A percentile compares a stretch with the other conserved stretches of the same genome.
phyloP scores from a whole-genome alignment of 2,113 vertebrate genomes.

The Echinops telfairi region DNA sequence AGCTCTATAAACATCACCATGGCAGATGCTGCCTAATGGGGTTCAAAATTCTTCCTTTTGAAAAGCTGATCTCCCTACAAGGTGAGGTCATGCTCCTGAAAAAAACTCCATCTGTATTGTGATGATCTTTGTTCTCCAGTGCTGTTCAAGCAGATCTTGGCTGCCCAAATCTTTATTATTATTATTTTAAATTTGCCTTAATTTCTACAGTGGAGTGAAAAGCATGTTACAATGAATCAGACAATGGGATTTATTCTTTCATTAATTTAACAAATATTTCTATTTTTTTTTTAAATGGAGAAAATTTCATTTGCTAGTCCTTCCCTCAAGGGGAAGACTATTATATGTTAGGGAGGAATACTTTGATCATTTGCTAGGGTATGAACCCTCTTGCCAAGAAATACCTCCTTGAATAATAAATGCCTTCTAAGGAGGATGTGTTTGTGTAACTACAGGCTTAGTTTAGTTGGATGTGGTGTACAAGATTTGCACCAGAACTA shows the following conservation, averaged over 20 bases:
- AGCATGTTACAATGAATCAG: slow-evolving; percentile 21
- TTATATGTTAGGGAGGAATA: no score
- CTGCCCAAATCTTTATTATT: neutral
- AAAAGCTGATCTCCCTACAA: neutral
- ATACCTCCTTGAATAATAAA: no score
- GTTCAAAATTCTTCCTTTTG: neutral
- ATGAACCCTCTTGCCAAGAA: no score
- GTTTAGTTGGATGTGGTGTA: no score
- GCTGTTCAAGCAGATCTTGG: neutral
- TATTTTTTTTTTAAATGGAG: no score
- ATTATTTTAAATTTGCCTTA: neutral
- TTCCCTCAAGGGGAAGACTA: no score
- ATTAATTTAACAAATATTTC: slow-evolving; percentile 12
- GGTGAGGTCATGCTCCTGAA: neutral
- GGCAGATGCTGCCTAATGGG: neutral
- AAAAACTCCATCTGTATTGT: neutral
- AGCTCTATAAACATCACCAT: slow-evolving; percentile 27
- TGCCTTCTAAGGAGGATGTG: no score
- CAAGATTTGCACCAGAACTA: no score
- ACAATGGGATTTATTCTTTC: neutral
- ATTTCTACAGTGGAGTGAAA: neutral
- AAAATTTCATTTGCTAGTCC: no score
- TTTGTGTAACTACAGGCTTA: no score
- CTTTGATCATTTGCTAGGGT: no score
- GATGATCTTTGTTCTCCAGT: slow-evolving; percentile 11